Evolutionary conservation across 2,113 vertebrate species (phyloP), one percentile per base, ranked within the genome.

Genomic region (Sinocyclocheilus rhinocerous): DNA sequence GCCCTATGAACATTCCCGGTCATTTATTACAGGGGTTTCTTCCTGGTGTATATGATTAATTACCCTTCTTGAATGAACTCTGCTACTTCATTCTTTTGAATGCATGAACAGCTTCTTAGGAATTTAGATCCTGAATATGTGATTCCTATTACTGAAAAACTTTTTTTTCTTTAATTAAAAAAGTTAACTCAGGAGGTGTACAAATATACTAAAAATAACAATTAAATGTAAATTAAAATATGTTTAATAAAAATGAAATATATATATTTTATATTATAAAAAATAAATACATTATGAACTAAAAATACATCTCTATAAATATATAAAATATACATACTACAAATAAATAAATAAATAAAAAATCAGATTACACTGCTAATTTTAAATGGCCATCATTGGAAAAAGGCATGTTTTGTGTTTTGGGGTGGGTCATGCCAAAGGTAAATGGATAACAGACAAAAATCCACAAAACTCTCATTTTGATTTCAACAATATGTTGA

Each of bases 21-120:
- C 67, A 57, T 83, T 86, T 86, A 86, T 86, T 86, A 73, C n/a
- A 84, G 11, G 61, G 18, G 2, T 50, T 82, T 82, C n/a, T 36
- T 52, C 8, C 63, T 36, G 2, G 20, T 10, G 20, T 3, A 24
- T 16, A 24, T 73, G 81, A 73, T 83, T 57, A 83, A 83, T 83
- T 59, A 26, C 69, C 7, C 26, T 3, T 70, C 26, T 82, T 29
- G 45, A 73, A 85, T 80, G 15, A 63, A 83, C 45, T 73, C 29
- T 70, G 45, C 8, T 67, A 57, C 29, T 67, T 72, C 26, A 7
- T 52, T 83, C 18, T 52, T 70, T 72, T 72, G 29, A 72, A 55
- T 22, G 20, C 12, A 22, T 24, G 76, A 81, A 63, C 57, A 22
- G 4, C 11, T 16, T 72, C 81, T 72, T 52, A n/a, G 48, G 59